Evolutionary conservation across 2,888 invertebrate genomes (phyloP).

Genomic region (Cistogaster globosa): DNA sequence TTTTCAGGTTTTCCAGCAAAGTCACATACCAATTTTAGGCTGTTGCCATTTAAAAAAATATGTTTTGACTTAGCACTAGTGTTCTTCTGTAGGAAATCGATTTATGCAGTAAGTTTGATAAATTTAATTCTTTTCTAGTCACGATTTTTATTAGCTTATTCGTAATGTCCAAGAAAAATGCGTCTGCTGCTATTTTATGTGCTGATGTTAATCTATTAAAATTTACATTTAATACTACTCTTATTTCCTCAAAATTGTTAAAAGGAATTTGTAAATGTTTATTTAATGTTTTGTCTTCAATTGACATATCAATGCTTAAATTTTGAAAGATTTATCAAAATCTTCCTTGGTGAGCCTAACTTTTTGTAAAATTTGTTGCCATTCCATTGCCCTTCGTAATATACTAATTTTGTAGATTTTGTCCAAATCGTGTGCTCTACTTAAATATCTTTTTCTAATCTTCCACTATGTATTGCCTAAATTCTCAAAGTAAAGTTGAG

Average conservation of each 20-base stretch:
- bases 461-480: neutral
- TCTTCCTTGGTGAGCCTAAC: too few relatives aligned
- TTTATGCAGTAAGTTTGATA: neutral
- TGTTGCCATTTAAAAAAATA: neutral
- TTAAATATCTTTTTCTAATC: neutral
- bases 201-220: neutral
- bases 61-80: neutral
- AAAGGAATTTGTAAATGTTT: neutral
- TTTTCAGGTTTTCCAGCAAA: slow-evolving; percentile 42
- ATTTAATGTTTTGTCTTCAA: neutral
- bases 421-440: neutral
- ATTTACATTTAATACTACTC: neutral
- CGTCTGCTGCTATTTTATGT: neutral
- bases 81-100: neutral
- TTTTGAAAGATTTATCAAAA: neutral
- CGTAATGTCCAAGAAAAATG: neutral
- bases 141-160: neutral
- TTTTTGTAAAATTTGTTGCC: too few relatives aligned
- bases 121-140: neutral
- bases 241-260: neutral
- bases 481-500: neutral
- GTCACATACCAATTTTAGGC: slow-evolving; percentile 22
- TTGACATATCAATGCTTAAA: neutral
- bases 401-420: neutral
- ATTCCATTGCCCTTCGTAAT: too few relatives aligned